A percentile compares a stretch with the other conserved stretches of the same genome.
Conservation (phyloP, 2,888 invertebrate genomes). For the Volucella zonaria region DNA sequence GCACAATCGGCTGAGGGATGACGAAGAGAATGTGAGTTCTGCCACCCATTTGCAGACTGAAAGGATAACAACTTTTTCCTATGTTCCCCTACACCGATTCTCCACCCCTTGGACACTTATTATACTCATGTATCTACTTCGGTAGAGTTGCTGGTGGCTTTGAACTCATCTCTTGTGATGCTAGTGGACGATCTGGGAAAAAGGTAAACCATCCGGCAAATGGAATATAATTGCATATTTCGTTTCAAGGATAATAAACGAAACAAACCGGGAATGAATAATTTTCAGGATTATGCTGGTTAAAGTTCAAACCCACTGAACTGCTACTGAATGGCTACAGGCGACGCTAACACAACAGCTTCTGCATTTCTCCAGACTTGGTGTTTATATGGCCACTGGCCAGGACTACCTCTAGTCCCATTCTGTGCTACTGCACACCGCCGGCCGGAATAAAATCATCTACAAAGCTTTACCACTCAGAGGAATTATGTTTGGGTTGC, state of each 20-base stretch:
- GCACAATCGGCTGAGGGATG: conserved; percentile 64
- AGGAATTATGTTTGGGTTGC: conserved; percentile 63
- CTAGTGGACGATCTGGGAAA: conserved; percentile 34
- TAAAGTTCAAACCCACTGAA: conserved; percentile 65
- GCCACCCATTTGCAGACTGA: conserved; percentile 39
- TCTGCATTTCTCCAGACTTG: conserved; percentile 34
- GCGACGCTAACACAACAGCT: conserved; percentile 7
- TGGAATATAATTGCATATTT: conserved; percentile 74
- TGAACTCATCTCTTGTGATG: conserved; percentile 24
- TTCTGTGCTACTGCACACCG: not conserved
- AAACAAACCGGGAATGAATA: conserved; percentile 73
- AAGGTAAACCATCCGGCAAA: conserved; percentile 74
- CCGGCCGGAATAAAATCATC: conserved; percentile 31
- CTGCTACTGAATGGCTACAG: not conserved
- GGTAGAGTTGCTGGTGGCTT: conserved; percentile 20
- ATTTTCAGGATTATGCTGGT: conserved; percentile 72
- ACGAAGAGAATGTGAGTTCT: conserved; percentile 57
- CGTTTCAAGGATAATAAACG: conserved; percentile 72
- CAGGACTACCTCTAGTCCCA: not conserved
- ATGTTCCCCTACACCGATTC: not conserved
- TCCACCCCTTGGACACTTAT: not conserved
- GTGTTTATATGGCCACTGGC: conserved; percentile 36
- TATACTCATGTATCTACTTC: no score
- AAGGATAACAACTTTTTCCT: conserved; percentile 63
- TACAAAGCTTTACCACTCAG: conserved; percentile 47